A percentile compares a stretch with the other conserved stretches of the same genome.
phyloP scores from a whole-genome alignment of 2,888 invertebrate genomes.

The Acleris sparsana region DNA sequence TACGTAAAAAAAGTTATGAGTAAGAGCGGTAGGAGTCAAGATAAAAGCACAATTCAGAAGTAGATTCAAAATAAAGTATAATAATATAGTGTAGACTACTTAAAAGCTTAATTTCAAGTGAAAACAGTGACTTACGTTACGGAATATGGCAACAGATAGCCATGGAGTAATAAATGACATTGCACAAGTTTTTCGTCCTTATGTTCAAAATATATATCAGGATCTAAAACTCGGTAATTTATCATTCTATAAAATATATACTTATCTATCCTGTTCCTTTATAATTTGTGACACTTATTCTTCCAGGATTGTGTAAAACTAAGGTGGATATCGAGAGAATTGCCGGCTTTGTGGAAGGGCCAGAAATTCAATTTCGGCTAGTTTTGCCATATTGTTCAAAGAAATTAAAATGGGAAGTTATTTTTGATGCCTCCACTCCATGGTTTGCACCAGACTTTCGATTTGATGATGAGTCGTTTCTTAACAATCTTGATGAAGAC shows the following conservation, averaged over 20 bases:
- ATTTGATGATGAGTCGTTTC: conserved; percentile 87
- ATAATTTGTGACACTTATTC: conserved; percentile 4
- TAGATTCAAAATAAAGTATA: too few relatives aligned
- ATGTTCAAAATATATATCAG: conserved; percentile 70
- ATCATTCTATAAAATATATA: not conserved
- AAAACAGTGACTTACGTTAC: too few relatives aligned
- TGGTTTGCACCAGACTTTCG: conserved; percentile 90
- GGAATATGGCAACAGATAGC: conserved; percentile 54
- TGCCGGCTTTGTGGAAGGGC: conserved; percentile 57
- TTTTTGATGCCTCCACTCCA: conserved; percentile 85
- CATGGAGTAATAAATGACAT: conserved; percentile 66
- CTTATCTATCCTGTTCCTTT: not conserved
- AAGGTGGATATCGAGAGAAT: conserved; percentile 76
- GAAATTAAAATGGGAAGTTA: conserved; percentile 86
- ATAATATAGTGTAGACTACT: too few relatives aligned
- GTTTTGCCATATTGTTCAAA: conserved; percentile 88
- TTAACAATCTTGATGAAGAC: conserved; percentile 82
- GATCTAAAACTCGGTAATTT: conserved; percentile 72
- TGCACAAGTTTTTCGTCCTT: conserved; percentile 72
- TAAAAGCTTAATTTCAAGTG: too few relatives aligned
- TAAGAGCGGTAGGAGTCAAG: too few relatives aligned
- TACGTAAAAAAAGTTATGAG: too few relatives aligned
- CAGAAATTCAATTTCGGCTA: conserved; percentile 84
- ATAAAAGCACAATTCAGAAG: too few relatives aligned
- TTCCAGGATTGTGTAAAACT: conserved; percentile 72